Evolutionary conservation across 2,797 vertebrate species (phyloP).

Genomic region (Eutrigla gurnardus): DNA sequence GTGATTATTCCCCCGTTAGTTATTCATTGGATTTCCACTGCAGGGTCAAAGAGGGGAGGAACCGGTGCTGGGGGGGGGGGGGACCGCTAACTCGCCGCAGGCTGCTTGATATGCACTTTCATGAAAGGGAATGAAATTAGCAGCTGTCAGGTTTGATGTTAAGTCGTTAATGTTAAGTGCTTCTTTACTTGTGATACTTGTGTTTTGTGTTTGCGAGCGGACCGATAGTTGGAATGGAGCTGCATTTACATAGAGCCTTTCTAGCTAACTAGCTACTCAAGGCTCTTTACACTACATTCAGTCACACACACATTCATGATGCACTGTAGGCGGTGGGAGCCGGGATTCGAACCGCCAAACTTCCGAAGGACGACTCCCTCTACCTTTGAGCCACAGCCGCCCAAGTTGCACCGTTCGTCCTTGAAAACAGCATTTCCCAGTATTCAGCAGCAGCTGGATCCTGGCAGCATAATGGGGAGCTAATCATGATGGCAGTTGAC

Average conservation of each 20-base stretch:
- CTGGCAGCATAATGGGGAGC: constrained; percentile 36
- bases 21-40: constrained; percentile 77
- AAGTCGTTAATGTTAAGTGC: constrained; percentile 30
- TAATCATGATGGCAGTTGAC: constrained; percentile 57
- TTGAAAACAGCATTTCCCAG: constrained; percentile 35
- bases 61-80: constrained; percentile 45
- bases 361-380: too few species aligned
- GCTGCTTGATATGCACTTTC: constrained; percentile 68
- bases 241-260: too few species aligned
- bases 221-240: not conserved
- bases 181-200: constrained; percentile 21
- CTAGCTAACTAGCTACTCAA: too few species aligned
- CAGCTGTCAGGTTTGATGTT: constrained; percentile 52
- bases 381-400: too few species aligned
- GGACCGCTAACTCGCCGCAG: constrained; percentile 51
- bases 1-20: constrained; percentile 78
- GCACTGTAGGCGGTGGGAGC: too few species aligned
- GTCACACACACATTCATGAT: too few species aligned
- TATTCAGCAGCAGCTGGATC: constrained; percentile 38
- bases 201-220: constrained; percentile 26
- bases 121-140: constrained; percentile 66
- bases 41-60: constrained; percentile 60
- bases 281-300: too few species aligned
- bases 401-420: constrained; percentile 18
- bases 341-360: too few species aligned